phyloP scores from a whole-genome alignment of 2,113 vertebrate species.

The Myotis brandtii region DNA sequence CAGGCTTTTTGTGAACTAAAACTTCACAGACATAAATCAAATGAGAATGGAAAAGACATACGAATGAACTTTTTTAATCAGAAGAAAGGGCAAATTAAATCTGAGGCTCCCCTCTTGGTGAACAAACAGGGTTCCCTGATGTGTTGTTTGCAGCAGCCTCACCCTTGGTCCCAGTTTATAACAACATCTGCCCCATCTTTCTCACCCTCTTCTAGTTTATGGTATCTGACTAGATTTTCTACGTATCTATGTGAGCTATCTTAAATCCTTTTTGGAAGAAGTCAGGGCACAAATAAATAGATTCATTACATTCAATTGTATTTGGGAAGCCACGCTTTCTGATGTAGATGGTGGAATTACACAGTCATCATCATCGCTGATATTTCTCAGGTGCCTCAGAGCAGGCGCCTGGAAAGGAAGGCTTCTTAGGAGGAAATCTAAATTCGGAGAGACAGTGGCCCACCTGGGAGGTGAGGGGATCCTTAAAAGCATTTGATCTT shows the following conservation, averaged over 20 bases:
- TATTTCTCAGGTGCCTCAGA: slow-evolving; percentile 5
- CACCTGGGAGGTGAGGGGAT: slow-evolving; percentile 5
- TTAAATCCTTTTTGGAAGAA: slow-evolving; percentile 56
- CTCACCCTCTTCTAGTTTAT: not conserved
- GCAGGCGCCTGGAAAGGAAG: not conserved
- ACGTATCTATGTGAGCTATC: not conserved
- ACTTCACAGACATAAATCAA: not conserved
- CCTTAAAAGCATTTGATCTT: slow-evolving; percentile 50
- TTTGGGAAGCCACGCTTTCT: slow-evolving; percentile 2
- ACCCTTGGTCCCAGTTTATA: not conserved
- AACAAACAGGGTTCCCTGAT: not conserved
- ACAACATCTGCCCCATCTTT: not conserved
- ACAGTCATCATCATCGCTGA: not conserved
- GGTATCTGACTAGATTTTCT: not conserved
- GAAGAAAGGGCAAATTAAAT: not conserved
- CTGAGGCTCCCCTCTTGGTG: not conserved
- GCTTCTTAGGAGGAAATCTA: not conserved
- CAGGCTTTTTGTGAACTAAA: not conserved
- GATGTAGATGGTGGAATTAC: slow-evolving; percentile 5
- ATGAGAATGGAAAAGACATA: not conserved
- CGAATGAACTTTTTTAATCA: not conserved
- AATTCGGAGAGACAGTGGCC: not conserved
- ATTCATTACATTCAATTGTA: slow-evolving; percentile 2
- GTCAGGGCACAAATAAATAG: slow-evolving; percentile 33
- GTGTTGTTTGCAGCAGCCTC: not conserved